These are phyloP conservation scores for Leptogaster cylindrica DNA, from an alignment of 2,888 invertebrate species.

Conservation along the genomic window DNA sequence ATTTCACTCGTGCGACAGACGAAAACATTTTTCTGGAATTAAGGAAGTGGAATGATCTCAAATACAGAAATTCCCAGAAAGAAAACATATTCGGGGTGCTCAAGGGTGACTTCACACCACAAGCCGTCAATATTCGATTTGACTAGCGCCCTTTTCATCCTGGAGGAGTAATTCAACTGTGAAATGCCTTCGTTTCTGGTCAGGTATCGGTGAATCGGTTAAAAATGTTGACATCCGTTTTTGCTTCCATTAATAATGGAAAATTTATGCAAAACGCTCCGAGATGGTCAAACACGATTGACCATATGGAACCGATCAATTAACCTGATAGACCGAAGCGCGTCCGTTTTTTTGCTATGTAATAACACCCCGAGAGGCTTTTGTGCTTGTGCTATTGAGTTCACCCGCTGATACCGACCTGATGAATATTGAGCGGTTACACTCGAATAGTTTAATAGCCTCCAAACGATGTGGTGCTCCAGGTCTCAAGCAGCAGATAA, in stretches of 20 bases:
- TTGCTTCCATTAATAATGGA: constrained; percentile 38
- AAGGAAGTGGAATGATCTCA: background rate
- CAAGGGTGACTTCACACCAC: constrained; percentile 35
- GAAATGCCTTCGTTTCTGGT: constrained; percentile 22
- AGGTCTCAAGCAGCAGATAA: background rate
- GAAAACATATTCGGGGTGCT: constrained; percentile 3
- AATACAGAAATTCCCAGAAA: background rate
- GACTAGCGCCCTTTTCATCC: constrained; percentile 28
- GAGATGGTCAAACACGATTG: constrained; percentile 53
- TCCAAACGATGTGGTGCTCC: constrained; percentile 32
- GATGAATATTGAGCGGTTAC: constrained; percentile 49
- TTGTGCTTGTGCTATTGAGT: constrained; percentile 44
- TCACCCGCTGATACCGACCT: constrained; percentile 46
- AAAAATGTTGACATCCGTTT: constrained; percentile 38
- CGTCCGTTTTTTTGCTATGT: constrained; percentile 45
- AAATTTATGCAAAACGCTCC: constrained; percentile 45
- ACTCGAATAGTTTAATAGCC: constrained; percentile 48
- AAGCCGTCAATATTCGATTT: constrained; percentile 39
- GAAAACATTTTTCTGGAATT: background rate
- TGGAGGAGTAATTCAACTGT: constrained; percentile 14
- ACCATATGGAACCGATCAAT: constrained; percentile 63
- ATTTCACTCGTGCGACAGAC: background rate
- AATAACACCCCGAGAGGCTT: constrained; percentile 42
- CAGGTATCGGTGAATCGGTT: constrained; percentile 34
- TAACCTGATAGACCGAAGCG: constrained; percentile 53